Evolutionary conservation across 2,797 vertebrate species (phyloP), one percentile per base, ranked within the genome.

Genomic region (Sebastes diaconus): DNA sequence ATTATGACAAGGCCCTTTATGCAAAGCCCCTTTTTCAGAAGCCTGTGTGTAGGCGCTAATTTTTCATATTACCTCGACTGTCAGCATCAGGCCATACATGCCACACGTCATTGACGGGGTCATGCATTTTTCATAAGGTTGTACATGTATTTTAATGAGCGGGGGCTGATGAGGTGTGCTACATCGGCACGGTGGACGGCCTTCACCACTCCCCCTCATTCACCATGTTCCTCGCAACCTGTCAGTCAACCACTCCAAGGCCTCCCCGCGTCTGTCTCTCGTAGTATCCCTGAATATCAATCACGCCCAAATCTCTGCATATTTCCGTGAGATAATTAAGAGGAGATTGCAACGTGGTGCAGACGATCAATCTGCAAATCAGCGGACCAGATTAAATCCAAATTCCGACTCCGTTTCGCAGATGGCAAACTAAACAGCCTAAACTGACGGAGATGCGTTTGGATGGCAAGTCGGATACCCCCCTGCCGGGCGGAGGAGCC

Each of bases 341-440:
- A 89, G 84, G 89, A 92, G 94, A 93, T 90, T 88, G 88, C 89
- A 77, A 87, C 81, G 75, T 84, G 86, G 87, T 61, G 86, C 89
- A 87, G 81, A 80, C 85, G 91, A 95, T 95, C 94, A 95, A 95
- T 95, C 95, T 94, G 88, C 91, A 81, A 93, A 94, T 92, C 94
- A 92, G 87, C 24, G 52, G 91, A 92, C 92, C 91, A 85, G 89
- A 93, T 92, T 92, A 91, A 92, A 93, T 87, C 89, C 85, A 88
- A 92, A 94, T 85, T 85, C 84, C 3, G 69, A 90, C 90, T 92
- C 79, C 0, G 83, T 80, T 83, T 88, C 78, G 85, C 95, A 96
- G 94, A 95, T 95, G 95, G 94, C 90, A 91, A 92, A 92, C 92
- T 91, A 91, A 95, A 93, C 88, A 85, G 86, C 74, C 85, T 83